Evolutionary conservation across 1,140 invertebrate genomes (phyloP).

Genomic region (Lasaia peninsularis): DNA sequence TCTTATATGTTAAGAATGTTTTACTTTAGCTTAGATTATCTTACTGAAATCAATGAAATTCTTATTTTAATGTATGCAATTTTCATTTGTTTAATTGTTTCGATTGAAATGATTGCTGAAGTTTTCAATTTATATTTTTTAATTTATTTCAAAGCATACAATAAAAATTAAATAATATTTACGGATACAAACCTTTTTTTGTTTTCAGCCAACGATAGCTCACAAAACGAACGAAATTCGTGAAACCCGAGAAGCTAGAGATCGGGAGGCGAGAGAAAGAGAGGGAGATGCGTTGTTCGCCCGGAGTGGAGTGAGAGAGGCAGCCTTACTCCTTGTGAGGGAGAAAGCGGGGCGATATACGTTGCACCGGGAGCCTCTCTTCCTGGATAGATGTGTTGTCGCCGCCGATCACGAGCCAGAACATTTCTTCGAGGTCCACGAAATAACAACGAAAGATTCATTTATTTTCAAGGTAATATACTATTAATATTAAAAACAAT

Average conservation of each 20-base stretch:
- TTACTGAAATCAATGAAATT: no score
- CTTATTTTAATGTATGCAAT: no score
- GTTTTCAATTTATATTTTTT: no score
- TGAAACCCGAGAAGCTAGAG: constrained; percentile 61
- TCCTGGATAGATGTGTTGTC: constrained; percentile 93
- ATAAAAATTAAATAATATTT: no score
- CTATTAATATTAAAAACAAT: no score
- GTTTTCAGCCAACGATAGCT: constrained; percentile 62
- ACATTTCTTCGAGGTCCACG: constrained; percentile 97
- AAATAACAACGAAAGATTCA: constrained; percentile 94
- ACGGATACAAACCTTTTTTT: neutral
- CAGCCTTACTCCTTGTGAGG: constrained; percentile 90
- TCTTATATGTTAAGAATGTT: no score
- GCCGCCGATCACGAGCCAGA: constrained; percentile 92
- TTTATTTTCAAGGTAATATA: constrained; percentile 92
- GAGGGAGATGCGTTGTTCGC: constrained; percentile 75
- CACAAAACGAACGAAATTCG: constrained; percentile 72
- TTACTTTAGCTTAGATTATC: no score
- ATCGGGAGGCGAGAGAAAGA: constrained; percentile 58
- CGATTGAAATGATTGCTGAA: no score
- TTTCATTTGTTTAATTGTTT: no score
- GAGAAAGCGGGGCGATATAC: constrained; percentile 94
- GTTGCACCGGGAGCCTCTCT: constrained; percentile 91
- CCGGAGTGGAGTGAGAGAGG: constrained; percentile 88
- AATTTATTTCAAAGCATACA: no score